A percentile compares a stretch with the other conserved stretches of the same genome.
These are phyloP conservation scores for Corydoras maculifer DNA, from an alignment of 2,113 vertebrate genomes.

Conservation along the genomic window DNA sequence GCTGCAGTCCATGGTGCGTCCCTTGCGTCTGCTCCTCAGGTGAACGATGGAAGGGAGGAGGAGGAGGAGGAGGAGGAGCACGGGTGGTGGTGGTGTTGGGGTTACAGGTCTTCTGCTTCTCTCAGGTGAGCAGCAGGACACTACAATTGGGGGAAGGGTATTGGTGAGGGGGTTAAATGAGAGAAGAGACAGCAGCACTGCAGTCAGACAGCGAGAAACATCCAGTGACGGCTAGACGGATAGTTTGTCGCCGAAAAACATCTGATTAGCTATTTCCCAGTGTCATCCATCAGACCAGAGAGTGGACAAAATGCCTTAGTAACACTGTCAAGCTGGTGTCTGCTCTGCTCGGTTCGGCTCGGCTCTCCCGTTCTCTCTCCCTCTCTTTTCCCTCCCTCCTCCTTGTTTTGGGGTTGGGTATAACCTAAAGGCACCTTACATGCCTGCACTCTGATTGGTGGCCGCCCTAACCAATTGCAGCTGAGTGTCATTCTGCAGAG, in stretches of 20 bases:
- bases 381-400: conserved; percentile 42
- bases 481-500: conserved; percentile 71
- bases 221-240: conserved; percentile 52
- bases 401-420: conserved; percentile 70
- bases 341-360: conserved; percentile 45
- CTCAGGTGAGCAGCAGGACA: conserved; percentile 68
- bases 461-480: conserved; percentile 62
- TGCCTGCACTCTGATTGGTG: conserved; percentile 70
- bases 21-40: conserved; percentile 60
- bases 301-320: conserved; percentile 48
- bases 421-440: conserved; percentile 78
- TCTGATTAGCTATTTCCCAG: conserved; percentile 53
- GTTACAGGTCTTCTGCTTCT: conserved; percentile 58
- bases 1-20: conserved; percentile 49
- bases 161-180: conserved; percentile 20
- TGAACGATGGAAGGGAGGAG: conserved; percentile 49
- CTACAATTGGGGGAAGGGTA: conserved; percentile 41
- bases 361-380: conserved; percentile 31
- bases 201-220: conserved; percentile 27
- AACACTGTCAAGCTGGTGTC: conserved; percentile 46
- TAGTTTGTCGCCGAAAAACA: conserved; percentile 56
- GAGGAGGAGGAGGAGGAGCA: conserved; percentile 22
- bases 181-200: conserved; percentile 17
- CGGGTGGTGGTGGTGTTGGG: conserved; percentile 46
- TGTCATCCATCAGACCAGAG: conserved; percentile 48